Evolutionary conservation across 2,888 invertebrate genomes (phyloP), one percentile per base, ranked within the genome.

Genomic region (Limnephilus marmoratus): DNA sequence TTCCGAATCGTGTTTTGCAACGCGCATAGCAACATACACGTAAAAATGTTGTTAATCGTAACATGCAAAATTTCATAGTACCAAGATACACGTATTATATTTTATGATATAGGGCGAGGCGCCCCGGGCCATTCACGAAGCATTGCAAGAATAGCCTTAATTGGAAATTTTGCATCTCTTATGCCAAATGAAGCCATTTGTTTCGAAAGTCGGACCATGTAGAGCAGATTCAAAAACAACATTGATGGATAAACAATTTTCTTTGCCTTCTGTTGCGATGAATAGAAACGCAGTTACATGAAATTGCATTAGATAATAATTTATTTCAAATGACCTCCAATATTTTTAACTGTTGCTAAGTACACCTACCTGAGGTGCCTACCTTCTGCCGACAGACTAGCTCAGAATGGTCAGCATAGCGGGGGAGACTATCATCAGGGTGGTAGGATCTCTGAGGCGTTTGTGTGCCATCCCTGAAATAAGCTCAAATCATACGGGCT

Each of bases 111-210:
- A 83, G 34, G 37, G 24, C 41, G 37, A 83, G 68, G 68, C 37
- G 34, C 83, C 34, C 37, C 7, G 18, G 31, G 34, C 24, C 9
- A 83, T 83, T 82, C 83, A 83, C 34, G 68, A 83, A 37, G 18
- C 41, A 37, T 83, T 83, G 83, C 37, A 37, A 83, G 37, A 68
- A 68, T 68, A 68, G 68, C 68, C 68, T 68, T 68, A 68, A 68
- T 68, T 68, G 68, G 83, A 83, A 37, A 83, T 37, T 83, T 34
- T 83, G 37, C 34, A 41, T n/a, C 68, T 31, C 34, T 83, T 83
- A 37, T 83, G 83, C 83, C 24, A 83, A 83, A 83, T 83, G 34
- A 83, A 83, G 83, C 83, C 83, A 83, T 83, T 83, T 83, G 34
- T 83, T 83, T 18, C 41, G 83, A 83, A 83, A 83, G 68, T 68